A percentile compares a stretch with the other conserved stretches of the same genome.
Evolutionary conservation across 2,113 vertebrate species (phyloP).

Genomic region (Lamprotornis superbus): DNA sequence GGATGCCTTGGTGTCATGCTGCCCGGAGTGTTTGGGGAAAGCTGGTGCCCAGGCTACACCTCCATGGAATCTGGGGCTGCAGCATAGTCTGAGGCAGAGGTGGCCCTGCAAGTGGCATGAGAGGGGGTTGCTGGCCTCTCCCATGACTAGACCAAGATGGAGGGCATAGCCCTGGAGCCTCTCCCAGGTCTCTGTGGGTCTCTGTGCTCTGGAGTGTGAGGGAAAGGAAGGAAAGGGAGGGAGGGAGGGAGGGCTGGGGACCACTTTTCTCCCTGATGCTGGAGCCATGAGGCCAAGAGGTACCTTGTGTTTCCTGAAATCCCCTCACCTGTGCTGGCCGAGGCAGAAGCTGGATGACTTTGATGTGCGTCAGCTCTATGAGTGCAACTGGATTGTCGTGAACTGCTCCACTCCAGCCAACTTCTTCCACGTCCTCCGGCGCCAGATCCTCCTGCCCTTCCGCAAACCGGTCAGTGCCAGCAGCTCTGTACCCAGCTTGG

Average conservation of each 20-base stretch:
- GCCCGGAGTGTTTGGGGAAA: not conserved
- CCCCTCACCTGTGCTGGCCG: not conserved
- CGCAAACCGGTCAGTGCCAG: slow-evolving; percentile 86
- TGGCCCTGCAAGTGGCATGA: accelerated
- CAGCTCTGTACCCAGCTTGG: accelerated
- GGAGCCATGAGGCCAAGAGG: not conserved
- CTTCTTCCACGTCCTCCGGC: slow-evolving; percentile 90
- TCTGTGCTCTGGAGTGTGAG: not conserved
- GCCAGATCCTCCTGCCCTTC: slow-evolving; percentile 92
- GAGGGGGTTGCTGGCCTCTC: not conserved
- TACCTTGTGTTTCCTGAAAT: not conserved
- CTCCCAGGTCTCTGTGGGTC: not conserved
- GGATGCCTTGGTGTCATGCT: not conserved
- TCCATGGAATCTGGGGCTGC: accelerated
- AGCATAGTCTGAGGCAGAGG: accelerated
- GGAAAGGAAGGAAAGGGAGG: not conserved
- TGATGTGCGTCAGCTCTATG: slow-evolving; percentile 84
- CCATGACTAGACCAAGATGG: not conserved
- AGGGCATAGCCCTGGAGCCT: not conserved
- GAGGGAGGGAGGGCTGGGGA: not conserved
- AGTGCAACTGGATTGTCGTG: slow-evolving; percentile 94
- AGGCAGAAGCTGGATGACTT: slow-evolving; percentile 84
- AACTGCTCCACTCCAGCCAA: slow-evolving; percentile 93
- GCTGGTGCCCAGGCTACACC: not conserved
- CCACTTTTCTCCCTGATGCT: not conserved